phyloP scores from a whole-genome alignment of 2,888 invertebrate genomes.

The Phlogophora meticulosa region DNA sequence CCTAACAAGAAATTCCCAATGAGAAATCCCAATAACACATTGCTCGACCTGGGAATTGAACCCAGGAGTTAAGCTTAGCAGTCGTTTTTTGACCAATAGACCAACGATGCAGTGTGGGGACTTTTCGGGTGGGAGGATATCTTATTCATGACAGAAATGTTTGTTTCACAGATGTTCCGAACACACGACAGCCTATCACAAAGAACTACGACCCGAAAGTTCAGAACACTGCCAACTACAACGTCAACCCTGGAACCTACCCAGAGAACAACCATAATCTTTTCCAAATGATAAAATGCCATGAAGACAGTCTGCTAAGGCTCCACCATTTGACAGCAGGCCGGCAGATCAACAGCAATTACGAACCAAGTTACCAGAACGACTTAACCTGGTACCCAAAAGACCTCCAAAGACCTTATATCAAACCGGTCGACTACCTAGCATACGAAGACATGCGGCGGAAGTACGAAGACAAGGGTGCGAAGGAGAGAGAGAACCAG shows the following conservation, averaged over 20 bases:
- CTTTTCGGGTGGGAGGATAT: too few species aligned
- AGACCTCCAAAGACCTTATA: constrained; percentile 84
- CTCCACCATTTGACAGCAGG: constrained; percentile 88
- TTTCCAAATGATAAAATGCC: constrained; percentile 89
- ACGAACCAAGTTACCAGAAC: constrained; percentile 83
- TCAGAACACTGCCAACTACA: constrained; percentile 73
- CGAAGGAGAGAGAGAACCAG: constrained; percentile 78
- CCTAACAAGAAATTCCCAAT: too few species aligned
- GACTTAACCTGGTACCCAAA: constrained; percentile 87
- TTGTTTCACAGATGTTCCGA: constrained; percentile 69
- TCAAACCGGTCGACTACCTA: constrained; percentile 84
- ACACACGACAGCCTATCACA: constrained; percentile 66
- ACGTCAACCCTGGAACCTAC: constrained; percentile 74
- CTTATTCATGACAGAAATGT: background rate
- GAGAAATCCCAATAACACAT: too few species aligned
- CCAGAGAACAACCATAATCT: constrained; percentile 83
- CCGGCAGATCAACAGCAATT: constrained; percentile 79
- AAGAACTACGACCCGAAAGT: constrained; percentile 80
- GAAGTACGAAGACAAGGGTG: constrained; percentile 82
- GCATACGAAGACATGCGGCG: constrained; percentile 85
- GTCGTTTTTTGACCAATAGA: too few species aligned
- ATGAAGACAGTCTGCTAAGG: constrained; percentile 85
- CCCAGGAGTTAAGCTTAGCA: too few species aligned
- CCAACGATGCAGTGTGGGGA: too few species aligned
- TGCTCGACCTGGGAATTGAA: too few species aligned